These are phyloP conservation scores for Pyrocephalus nanus DNA, from an alignment of 2,797 vertebrate genomes.

Conservation along the genomic window DNA sequence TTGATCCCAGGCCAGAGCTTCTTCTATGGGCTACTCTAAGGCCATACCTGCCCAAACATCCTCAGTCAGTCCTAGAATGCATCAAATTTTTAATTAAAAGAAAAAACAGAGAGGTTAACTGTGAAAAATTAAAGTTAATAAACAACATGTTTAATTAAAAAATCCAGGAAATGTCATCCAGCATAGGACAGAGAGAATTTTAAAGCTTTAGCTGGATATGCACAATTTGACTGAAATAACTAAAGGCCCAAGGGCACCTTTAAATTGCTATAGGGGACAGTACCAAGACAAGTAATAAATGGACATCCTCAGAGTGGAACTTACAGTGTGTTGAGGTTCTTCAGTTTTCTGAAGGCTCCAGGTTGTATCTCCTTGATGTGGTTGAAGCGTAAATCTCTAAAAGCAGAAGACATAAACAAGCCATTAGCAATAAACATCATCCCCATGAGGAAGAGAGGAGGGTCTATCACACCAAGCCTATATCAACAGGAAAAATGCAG, in stretches of 20 bases:
- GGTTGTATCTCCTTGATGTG: conserved; percentile 70
- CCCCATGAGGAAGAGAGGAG: not conserved
- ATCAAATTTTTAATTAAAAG: not conserved
- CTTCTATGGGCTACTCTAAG: not conserved
- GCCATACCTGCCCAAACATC: not conserved
- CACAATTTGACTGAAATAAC: not conserved
- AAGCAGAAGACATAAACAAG: not conserved
- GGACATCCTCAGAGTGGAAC: not conserved
- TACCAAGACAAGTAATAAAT: not conserved
- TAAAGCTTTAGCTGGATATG: not conserved
- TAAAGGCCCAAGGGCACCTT: not conserved
- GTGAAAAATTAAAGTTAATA: not conserved
- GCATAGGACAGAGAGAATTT: not conserved
- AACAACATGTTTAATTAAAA: not conserved
- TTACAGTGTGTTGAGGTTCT: conserved; percentile 73
- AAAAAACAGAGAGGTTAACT: not conserved
- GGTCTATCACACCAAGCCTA: not conserved
- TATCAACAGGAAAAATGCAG: not conserved
- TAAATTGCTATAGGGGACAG: not conserved
- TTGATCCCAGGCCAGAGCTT: not conserved
- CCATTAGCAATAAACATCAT: not conserved
- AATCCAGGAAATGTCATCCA: not conserved
- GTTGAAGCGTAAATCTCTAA: conserved; percentile 75
- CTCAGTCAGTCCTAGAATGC: not conserved
- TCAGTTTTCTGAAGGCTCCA: conserved; percentile 64